Evolutionary conservation across 2,888 invertebrate species (phyloP).

Genomic region (Drymonia ruficornis): DNA sequence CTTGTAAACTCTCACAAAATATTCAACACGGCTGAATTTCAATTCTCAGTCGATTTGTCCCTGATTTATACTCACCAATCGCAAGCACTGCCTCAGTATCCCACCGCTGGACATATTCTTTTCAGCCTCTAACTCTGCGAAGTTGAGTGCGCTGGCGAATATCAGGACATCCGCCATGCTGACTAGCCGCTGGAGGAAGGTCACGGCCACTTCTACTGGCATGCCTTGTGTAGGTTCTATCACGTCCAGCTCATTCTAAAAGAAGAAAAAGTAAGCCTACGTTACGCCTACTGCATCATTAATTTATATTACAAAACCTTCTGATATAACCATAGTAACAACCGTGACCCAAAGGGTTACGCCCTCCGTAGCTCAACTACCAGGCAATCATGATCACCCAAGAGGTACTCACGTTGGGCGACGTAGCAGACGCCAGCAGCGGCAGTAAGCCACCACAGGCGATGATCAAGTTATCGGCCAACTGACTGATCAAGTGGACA

Average conservation of each 20-base stretch:
- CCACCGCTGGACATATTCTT: slow-evolving; percentile 99
- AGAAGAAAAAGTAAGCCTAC: slow-evolving; percentile 34
- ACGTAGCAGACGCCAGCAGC: slow-evolving; percentile 98
- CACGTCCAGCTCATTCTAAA: slow-evolving; percentile 98
- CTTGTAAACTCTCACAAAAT: background rate
- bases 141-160: slow-evolving; percentile 98
- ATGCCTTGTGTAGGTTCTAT: slow-evolving; percentile 99
- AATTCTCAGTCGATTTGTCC: background rate
- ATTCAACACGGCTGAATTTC: background rate
- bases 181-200: slow-evolving; percentile 98
- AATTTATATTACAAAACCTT: no score
- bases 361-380: slow-evolving; percentile 4
- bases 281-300: no score
- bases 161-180: slow-evolving; percentile 99
- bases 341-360: no score
- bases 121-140: slow-evolving; percentile 98
- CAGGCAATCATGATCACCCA: slow-evolving; percentile 20
- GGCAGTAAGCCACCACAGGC: slow-evolving; percentile 99
- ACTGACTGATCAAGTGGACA: slow-evolving; percentile 98
- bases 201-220: slow-evolving; percentile 98
- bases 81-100: slow-evolving; percentile 97
- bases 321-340: no score
- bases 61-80: slow-evolving; percentile 88
- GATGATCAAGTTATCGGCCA: slow-evolving; percentile 99
- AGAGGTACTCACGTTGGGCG: slow-evolving; percentile 93